Evolutionary conservation across 2,797 vertebrate genomes (phyloP).

Genomic region (Argyrosomus regius): DNA sequence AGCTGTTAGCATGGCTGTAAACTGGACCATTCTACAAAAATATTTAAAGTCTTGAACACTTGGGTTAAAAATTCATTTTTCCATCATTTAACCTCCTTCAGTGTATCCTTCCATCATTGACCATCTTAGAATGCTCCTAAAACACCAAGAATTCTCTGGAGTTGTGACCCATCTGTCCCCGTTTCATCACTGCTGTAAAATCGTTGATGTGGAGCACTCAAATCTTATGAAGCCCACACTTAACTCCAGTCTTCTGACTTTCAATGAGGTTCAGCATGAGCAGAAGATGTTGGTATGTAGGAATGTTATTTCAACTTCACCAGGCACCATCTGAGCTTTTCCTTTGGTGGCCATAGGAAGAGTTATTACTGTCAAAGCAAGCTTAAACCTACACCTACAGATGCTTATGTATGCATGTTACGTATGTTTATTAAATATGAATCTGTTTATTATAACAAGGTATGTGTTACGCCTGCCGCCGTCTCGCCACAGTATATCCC

Average conservation of each 20-base stretch:
- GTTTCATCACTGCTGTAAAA: slow-evolving; percentile 29
- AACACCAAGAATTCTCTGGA: slow-evolving; percentile 10
- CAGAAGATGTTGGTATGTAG: neutral
- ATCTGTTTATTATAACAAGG: slow-evolving; percentile 1
- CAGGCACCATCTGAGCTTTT: neutral
- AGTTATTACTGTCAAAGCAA: neutral
- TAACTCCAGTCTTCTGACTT: slow-evolving; percentile 21
- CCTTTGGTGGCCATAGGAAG: neutral
- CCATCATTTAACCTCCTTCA: neutral
- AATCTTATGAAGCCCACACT: slow-evolving; percentile 15
- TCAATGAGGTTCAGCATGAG: neutral
- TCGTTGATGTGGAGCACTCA: slow-evolving; percentile 10
- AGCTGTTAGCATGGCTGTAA: neutral
- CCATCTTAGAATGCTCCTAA: neutral
- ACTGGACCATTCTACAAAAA: neutral
- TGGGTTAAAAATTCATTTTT: neutral
- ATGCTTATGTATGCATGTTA: slow-evolving; percentile 1
- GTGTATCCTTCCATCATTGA: neutral
- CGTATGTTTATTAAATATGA: slow-evolving; percentile 16
- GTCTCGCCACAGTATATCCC: too few species aligned
- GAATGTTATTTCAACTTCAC: slow-evolving; percentile 2
- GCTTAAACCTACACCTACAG: slow-evolving; percentile 2
- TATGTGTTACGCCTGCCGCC: neutral
- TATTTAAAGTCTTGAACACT: neutral
- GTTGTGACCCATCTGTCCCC: slow-evolving; percentile 32